Conservation (phyloP, 2,797 vertebrate species). For the Anguilla anguilla region DNA sequence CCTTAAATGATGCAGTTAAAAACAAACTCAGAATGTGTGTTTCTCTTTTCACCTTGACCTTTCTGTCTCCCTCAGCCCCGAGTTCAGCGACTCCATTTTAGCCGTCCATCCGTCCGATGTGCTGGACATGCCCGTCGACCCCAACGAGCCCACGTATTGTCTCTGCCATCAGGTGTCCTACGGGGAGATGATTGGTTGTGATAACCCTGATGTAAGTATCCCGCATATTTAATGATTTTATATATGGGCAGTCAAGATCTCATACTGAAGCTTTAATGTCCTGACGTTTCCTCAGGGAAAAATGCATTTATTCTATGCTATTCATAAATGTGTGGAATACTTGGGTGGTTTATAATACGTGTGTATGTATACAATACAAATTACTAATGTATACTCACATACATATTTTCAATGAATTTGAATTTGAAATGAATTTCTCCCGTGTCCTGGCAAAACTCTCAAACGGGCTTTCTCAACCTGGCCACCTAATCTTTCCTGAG, state of each 20-base stretch:
- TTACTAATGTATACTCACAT: too few relatives aligned
- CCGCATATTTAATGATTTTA: neutral
- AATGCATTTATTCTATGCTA: too few relatives aligned
- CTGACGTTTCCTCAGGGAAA: neutral
- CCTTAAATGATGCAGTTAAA: neutral
- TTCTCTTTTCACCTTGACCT: neutral
- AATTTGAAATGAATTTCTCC: too few relatives aligned
- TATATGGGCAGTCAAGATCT: neutral
- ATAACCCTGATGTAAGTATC: conserved; percentile 76
- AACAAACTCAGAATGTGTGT: neutral
- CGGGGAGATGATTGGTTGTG: conserved; percentile 81
- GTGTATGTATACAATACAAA: too few relatives aligned
- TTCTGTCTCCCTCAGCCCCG: conserved; percentile 56
- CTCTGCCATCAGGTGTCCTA: conserved; percentile 83
- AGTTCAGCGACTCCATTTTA: conserved; percentile 72
- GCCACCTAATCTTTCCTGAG: too few relatives aligned
- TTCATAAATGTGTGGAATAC: neutral
- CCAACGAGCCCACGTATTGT: conserved; percentile 81
- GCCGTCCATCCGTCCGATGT: conserved; percentile 78
- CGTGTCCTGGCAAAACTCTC: too few relatives aligned
- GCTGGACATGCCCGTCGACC: conserved; percentile 81
- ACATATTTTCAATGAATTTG: too few relatives aligned
- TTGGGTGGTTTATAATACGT: neutral
- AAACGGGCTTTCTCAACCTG: too few relatives aligned
- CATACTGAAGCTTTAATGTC: neutral